Evolutionary conservation across 2,888 invertebrate genomes (phyloP).

Genomic region (Morpho deidamia): DNA sequence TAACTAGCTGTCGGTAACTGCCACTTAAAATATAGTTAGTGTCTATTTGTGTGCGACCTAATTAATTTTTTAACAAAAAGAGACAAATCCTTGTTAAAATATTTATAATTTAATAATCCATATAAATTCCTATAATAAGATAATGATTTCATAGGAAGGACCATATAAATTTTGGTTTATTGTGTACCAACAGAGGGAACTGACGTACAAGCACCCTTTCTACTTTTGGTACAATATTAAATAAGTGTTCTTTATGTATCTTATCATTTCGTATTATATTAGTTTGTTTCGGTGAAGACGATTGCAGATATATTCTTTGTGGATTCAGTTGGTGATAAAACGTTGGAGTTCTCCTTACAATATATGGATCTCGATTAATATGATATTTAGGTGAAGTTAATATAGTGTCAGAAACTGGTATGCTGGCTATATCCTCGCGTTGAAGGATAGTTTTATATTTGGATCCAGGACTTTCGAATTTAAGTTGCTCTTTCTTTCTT

Average conservation of each 20-base stretch:
- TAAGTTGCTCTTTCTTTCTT: background rate
- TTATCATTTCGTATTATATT: background rate
- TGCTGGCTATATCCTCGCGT: background rate
- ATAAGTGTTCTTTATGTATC: background rate
- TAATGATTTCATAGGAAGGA: background rate
- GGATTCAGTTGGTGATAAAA: background rate
- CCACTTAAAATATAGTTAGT: conserved; percentile 24
- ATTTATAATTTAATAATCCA: no score
- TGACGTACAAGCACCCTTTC: background rate
- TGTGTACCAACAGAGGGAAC: background rate
- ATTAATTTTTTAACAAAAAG: conserved; percentile 1
- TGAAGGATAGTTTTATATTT: background rate
- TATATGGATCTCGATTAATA: background rate
- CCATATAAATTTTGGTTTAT: background rate
- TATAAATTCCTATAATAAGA: background rate
- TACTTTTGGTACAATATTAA: background rate
- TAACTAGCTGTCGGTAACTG: conserved; percentile 64
- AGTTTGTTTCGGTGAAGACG: background rate
- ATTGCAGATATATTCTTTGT: background rate
- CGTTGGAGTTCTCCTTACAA: background rate
- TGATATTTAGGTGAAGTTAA: background rate
- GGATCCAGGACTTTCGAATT: background rate
- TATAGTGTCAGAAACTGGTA: background rate
- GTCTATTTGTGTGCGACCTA: conserved; percentile 10
- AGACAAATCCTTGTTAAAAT: background rate